Conservation (phyloP, 1,140 invertebrate genomes). For the Neodiprion lecontei region DNA sequence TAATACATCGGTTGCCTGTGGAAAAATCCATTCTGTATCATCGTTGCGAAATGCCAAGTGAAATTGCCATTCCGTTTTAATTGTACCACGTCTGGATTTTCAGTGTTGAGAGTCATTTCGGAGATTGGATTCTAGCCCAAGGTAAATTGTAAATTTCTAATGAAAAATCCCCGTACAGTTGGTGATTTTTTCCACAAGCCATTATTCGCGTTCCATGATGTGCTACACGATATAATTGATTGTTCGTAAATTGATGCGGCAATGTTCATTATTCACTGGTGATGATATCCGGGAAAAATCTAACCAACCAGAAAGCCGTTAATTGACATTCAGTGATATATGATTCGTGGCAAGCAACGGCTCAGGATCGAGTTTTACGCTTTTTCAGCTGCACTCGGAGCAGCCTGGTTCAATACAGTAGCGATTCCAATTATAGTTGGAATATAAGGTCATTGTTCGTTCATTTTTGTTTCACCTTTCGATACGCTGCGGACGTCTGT, state of each 20-base stretch:
- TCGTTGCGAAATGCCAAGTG: too few species aligned
- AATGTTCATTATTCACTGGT: background rate
- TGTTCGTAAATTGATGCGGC: background rate
- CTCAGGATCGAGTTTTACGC: background rate
- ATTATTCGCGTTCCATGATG: too few species aligned
- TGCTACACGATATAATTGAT: background rate
- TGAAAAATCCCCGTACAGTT: too few species aligned
- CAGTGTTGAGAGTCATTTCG: too few species aligned
- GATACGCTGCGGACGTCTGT: background rate
- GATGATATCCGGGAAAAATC: background rate
- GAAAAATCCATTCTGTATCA: too few species aligned
- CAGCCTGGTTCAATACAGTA: background rate
- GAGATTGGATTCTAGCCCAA: too few species aligned
- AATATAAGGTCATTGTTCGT: background rate
- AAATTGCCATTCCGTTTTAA: too few species aligned
- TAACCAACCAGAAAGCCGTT: constrained; percentile 4
- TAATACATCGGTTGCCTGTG: too few species aligned
- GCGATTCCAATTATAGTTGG: background rate
- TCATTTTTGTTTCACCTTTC: background rate
- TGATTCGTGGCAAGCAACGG: background rate
- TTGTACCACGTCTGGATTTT: too few species aligned
- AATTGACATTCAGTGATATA: constrained; percentile 6
- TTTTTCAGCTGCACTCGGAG: background rate
- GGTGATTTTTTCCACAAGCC: too few species aligned
- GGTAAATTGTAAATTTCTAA: too few species aligned